Percentiles rank a stretch among this genome's conserved stretches.
phyloP scores from a whole-genome alignment of 2,888 invertebrate species.

The Eilema sororculum region DNA sequence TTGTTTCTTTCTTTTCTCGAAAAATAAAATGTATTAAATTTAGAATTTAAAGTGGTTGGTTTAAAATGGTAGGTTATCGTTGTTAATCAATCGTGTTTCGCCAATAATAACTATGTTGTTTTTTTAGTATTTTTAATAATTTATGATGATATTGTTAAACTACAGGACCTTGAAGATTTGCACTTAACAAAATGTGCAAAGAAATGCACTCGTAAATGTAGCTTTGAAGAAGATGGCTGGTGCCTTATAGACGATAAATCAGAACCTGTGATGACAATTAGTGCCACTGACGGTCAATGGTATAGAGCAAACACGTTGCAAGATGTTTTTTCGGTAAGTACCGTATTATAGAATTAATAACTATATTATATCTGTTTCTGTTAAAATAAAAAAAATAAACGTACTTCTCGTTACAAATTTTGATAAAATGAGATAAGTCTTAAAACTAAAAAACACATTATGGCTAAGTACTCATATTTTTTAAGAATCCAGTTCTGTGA shows the following conservation, averaged over 20 bases:
- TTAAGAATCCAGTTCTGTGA: too few species aligned
- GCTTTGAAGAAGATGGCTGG: constrained; percentile 66
- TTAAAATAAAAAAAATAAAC: too few species aligned
- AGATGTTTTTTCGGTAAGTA: constrained; percentile 84
- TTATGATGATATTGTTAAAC: background rate
- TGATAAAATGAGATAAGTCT: too few species aligned
- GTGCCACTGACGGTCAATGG: constrained; percentile 79
- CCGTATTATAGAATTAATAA: too few species aligned
- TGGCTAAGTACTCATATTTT: too few species aligned
- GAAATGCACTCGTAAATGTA: constrained; percentile 57
- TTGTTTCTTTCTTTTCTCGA: too few species aligned
- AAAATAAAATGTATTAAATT: too few species aligned
- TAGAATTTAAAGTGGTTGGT: too few species aligned
- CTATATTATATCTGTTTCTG: too few species aligned
- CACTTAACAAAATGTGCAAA: constrained; percentile 64
- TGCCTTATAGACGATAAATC: constrained; percentile 63
- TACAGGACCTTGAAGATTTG: constrained; percentile 81
- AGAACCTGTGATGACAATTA: constrained; percentile 63
- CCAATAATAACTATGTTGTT: background rate
- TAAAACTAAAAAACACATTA: too few species aligned
- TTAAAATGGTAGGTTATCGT: too few species aligned
- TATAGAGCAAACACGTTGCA: constrained; percentile 85
- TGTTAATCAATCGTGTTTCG: background rate
- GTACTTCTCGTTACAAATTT: too few species aligned
- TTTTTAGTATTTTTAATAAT: background rate